A percentile compares a stretch with the other conserved stretches of the same genome.
Evolutionary conservation across 2,888 invertebrate species (phyloP).

Genomic region (Desoria tigrina): DNA sequence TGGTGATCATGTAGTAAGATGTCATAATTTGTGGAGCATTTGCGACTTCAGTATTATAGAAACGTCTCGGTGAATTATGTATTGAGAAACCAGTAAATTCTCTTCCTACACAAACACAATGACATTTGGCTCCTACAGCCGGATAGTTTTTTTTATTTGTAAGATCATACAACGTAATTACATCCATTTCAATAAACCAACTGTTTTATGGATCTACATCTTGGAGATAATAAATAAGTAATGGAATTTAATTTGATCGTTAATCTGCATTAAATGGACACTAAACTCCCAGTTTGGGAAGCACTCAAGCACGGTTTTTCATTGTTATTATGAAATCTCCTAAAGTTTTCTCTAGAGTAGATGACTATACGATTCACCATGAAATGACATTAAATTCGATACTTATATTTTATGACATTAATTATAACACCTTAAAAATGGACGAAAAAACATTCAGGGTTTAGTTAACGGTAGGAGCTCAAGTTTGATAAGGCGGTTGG

Average conservation of each 20-base stretch:
- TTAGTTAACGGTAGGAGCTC: no score
- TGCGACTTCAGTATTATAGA: background rate
- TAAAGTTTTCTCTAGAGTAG: no score
- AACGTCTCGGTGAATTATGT: background rate
- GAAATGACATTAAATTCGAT: no score
- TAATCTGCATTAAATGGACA: conserved; percentile 21
- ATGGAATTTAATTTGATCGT: conserved; percentile 20
- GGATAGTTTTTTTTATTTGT: background rate
- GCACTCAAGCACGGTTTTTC: no score
- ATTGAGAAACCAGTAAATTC: background rate
- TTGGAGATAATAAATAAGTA: background rate
- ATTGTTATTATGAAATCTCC: no score
- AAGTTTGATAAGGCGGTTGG: no score
- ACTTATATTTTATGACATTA: no score
- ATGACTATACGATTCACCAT: no score
- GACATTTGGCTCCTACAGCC: conserved; percentile 1
- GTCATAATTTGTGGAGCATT: conserved; percentile 7
- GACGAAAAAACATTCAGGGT: no score
- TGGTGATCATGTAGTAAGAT: background rate
- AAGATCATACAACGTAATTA: background rate
- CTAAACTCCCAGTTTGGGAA: no score
- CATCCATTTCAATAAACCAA: background rate
- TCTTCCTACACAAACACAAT: conserved; percentile 9
- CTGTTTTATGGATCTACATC: background rate
- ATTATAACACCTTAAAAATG: no score